These are phyloP conservation scores for Mayetiola destructor DNA, from an alignment of 2,888 invertebrate genomes.

Conservation along the genomic window DNA sequence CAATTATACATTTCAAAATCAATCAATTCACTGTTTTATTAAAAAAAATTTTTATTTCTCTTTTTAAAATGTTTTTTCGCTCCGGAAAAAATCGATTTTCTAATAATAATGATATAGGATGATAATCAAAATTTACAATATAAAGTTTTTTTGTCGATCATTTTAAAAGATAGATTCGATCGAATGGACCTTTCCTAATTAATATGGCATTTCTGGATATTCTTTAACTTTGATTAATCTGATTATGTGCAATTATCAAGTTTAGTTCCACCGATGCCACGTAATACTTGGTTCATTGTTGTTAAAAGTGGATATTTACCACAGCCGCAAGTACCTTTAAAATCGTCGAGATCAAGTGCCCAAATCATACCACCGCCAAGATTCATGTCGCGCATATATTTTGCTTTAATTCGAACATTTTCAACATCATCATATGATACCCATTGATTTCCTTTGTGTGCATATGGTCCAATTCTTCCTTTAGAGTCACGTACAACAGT, in stretches of 20 bases:
- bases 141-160: too few species aligned
- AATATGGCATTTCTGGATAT: too few species aligned
- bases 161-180: too few species aligned
- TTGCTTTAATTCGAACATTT: slow-evolving; percentile 47
- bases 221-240: neutral
- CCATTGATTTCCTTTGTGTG: slow-evolving; percentile 59
- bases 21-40: too few species aligned
- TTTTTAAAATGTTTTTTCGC: too few species aligned
- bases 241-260: slow-evolving; percentile 37
- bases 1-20: too few species aligned
- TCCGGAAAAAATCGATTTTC: too few species aligned
- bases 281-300: slow-evolving; percentile 45
- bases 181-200: too few species aligned
- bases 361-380: slow-evolving; percentile 63
- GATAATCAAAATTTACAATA: too few species aligned
- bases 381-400: slow-evolving; percentile 41
- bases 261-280: slow-evolving; percentile 35
- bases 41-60: too few species aligned
- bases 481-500: slow-evolving; percentile 45
- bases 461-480: slow-evolving; percentile 57
- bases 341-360: slow-evolving; percentile 67
- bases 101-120: too few species aligned
- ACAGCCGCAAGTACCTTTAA: slow-evolving; percentile 52
- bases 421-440: slow-evolving; percentile 58
- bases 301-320: slow-evolving; percentile 51